phyloP scores from a whole-genome alignment of 2,888 invertebrate species.

The Lithophane semibrunnea region DNA sequence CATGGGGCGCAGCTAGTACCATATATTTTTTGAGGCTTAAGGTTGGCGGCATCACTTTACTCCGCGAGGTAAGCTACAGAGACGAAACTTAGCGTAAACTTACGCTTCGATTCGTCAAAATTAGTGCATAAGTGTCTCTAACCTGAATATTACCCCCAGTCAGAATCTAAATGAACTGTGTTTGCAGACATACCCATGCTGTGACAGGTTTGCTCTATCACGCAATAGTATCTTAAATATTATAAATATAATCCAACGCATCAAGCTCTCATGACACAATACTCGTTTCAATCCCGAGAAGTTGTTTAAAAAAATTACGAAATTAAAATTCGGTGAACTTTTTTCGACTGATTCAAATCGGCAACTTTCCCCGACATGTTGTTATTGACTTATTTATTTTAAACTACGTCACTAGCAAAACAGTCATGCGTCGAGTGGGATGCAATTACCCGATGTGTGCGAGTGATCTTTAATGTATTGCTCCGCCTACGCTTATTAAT shows the following conservation, averaged over 20 bases:
- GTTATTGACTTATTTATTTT: conserved; percentile 9
- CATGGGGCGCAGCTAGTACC: too few species aligned
- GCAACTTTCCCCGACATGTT: background rate
- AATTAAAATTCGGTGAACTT: background rate
- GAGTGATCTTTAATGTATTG: conserved; percentile 11
- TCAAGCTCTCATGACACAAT: background rate
- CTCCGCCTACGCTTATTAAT: conserved; percentile 2
- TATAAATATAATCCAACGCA: background rate
- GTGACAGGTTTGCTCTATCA: background rate
- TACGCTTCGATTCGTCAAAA: background rate
- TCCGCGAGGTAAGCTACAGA: background rate
- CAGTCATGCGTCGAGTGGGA: conserved; percentile 1
- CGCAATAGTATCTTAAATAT: background rate
- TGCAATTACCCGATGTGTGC: conserved; percentile 3
- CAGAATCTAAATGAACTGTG: background rate
- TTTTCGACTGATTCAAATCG: background rate
- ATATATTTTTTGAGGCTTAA: background rate
- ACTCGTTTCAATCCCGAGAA: background rate
- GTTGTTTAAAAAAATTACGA: background rate
- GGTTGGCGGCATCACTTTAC: background rate
- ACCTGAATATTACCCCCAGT: background rate
- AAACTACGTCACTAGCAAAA: background rate
- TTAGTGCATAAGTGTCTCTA: background rate
- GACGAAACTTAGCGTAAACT: too few species aligned
- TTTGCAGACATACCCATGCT: background rate